Evolutionary conservation across 2,888 invertebrate species (phyloP).

Genomic region (Parelbella ahira): DNA sequence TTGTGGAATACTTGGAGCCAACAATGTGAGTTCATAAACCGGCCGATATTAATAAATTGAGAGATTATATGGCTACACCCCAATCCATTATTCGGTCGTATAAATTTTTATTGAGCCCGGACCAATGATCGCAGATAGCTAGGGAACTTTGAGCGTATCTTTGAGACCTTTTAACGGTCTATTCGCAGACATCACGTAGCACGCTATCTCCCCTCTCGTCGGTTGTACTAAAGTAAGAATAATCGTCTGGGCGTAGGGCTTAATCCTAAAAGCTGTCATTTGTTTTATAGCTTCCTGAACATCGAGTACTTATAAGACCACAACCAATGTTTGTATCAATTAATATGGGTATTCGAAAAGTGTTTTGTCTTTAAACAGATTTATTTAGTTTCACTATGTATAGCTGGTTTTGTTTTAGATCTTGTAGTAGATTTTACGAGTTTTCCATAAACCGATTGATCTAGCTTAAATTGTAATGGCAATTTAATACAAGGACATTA

Average conservation of each 20-base stretch:
- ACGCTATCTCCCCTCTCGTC: conserved; percentile 7
- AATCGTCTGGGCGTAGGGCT: conserved; percentile 8
- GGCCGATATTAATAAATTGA: conserved; percentile 21
- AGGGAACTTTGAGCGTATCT: conserved; percentile 13
- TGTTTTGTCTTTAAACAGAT: no score
- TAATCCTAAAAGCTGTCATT: conserved; percentile 15
- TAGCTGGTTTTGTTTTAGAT: no score
- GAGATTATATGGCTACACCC: background rate
- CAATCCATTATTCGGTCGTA: conserved; percentile 16
- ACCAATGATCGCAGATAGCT: conserved; percentile 12
- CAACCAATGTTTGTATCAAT: no score
- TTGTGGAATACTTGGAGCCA: conserved; percentile 45
- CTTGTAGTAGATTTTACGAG: no score
- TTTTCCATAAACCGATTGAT: no score
- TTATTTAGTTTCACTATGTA: no score
- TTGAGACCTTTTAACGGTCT: conserved; percentile 16
- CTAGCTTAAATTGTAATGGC: no score
- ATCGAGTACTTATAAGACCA: no score
- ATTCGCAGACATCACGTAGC: conserved; percentile 18
- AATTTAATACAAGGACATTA: no score
- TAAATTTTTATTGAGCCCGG: conserved; percentile 12
- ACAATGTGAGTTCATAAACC: conserved; percentile 38
- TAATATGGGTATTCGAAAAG: no score
- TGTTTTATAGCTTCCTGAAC: conserved; percentile 8
- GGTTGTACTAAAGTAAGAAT: conserved; percentile 10